These are phyloP conservation scores for Lutraria lutraria DNA, from an alignment of 2,888 invertebrate genomes.

Conservation along the genomic window DNA sequence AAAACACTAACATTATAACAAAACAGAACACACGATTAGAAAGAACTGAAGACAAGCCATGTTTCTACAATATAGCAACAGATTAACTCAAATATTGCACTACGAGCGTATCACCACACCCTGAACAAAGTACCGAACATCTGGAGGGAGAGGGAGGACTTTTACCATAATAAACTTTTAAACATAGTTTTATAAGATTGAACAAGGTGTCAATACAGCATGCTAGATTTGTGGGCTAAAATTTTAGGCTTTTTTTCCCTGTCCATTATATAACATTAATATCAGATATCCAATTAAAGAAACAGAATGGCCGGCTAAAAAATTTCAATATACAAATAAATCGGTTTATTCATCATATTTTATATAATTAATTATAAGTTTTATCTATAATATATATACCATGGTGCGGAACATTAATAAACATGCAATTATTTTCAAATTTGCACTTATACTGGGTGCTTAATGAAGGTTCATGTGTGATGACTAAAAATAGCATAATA, in stretches of 20 bases:
- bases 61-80: neutral
- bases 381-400: conserved; percentile 1
- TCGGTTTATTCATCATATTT: neutral
- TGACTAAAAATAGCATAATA: conserved; percentile 12
- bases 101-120: neutral
- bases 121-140: neutral
- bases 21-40: neutral
- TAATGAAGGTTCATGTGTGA: neutral
- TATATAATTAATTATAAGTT: neutral
- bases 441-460: conserved; percentile 50
- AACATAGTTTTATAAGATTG: neutral
- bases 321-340: neutral
- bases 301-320: too few species aligned
- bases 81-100: conserved; percentile 3
- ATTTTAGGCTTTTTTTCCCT: neutral
- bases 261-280: neutral
- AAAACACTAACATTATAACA: neutral
- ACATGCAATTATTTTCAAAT: conserved; percentile 41
- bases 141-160: neutral
- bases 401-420: conserved; percentile 24
- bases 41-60: neutral
- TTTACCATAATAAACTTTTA: neutral
- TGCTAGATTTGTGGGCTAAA: neutral
- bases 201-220: neutral
- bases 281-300: neutral